Evolutionary conservation across 1,140 invertebrate genomes (phyloP).

Genomic region (Drosophila obscura): DNA sequence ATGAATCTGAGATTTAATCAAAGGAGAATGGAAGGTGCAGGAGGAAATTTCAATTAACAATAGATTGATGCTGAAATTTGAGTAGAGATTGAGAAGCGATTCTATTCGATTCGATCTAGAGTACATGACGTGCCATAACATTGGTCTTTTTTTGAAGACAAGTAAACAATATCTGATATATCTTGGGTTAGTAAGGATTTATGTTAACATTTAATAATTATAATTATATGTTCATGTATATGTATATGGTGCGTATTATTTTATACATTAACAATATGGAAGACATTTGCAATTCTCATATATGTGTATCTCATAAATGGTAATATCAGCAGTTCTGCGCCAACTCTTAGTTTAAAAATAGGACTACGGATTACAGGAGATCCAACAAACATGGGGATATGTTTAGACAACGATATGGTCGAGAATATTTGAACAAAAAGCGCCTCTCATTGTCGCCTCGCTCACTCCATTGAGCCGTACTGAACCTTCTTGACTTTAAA

Average conservation of each 20-base stretch:
- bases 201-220: slow-evolving; percentile 56
- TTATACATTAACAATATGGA: slow-evolving; percentile 81
- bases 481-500: slow-evolving; percentile 95
- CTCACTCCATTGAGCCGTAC: slow-evolving; percentile 96
- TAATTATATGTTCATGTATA: slow-evolving; percentile 16
- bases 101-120: too few relatives aligned
- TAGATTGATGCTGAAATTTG: slow-evolving; percentile 5
- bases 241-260: slow-evolving; percentile 53
- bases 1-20: slow-evolving; percentile 19
- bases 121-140: slow-evolving; percentile 11
- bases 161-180: slow-evolving; percentile 42
- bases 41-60: too few relatives aligned
- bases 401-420: slow-evolving; percentile 64
- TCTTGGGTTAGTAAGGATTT: slow-evolving; percentile 45
- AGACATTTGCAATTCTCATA: slow-evolving; percentile 80
- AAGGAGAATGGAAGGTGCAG: slow-evolving; percentile 14
- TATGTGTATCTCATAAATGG: slow-evolving; percentile 55
- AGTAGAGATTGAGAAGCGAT: slow-evolving; percentile 2
- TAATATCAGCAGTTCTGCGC: slow-evolving; percentile 23
- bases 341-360: slow-evolving; percentile 38
- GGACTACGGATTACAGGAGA: slow-evolving; percentile 53
- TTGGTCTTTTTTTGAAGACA: slow-evolving; percentile 37
- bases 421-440: slow-evolving; percentile 41
- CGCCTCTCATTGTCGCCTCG: slow-evolving; percentile 1
- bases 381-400: slow-evolving; percentile 57